These are phyloP conservation scores for Hetaerina americana DNA, from an alignment of 1,140 invertebrate genomes.

Conservation along the genomic window DNA sequence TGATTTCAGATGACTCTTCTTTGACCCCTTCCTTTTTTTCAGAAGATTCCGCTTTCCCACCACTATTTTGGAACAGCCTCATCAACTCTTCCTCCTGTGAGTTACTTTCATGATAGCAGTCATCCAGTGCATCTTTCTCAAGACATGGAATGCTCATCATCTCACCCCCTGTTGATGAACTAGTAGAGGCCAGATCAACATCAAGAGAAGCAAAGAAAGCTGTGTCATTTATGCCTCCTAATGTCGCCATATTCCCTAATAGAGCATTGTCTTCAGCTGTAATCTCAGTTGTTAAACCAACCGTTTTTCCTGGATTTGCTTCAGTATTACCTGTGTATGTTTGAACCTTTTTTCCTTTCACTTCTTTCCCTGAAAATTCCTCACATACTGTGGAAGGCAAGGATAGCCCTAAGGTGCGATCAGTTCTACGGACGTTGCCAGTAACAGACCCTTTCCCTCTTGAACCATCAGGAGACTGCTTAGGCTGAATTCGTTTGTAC, in stretches of 20 bases:
- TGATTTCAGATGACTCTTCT: conserved; percentile 2
- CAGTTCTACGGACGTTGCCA: not conserved
- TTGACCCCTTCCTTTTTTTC: not conserved
- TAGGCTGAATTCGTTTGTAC: conserved; percentile 38
- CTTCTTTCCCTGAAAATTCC: not conserved
- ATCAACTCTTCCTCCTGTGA: conserved; percentile 66
- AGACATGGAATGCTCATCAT: conserved; percentile 39
- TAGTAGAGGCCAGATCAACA: not conserved
- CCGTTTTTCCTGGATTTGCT: conserved; percentile 8
- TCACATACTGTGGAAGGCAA: not conserved
- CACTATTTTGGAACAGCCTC: conserved; percentile 57
- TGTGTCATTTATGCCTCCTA: not conserved
- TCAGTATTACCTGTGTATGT: conserved; percentile 1
- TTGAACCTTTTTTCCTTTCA: not conserved
- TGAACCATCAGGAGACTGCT: conserved; percentile 19
- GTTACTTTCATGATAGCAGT: conserved; percentile 57
- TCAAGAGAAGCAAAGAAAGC: not conserved
- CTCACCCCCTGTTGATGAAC: conserved; percentile 5
- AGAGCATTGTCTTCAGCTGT: not conserved
- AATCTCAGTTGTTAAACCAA: conserved; percentile 1
- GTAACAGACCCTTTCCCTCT: not conserved
- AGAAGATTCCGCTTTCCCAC: conserved; percentile 16
- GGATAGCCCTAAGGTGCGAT: not conserved
- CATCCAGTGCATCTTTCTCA: conserved; percentile 61
- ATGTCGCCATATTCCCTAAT: not conserved